Evolutionary conservation across 2,113 vertebrate genomes (phyloP).

Genomic region (Bubo blakistoni): DNA sequence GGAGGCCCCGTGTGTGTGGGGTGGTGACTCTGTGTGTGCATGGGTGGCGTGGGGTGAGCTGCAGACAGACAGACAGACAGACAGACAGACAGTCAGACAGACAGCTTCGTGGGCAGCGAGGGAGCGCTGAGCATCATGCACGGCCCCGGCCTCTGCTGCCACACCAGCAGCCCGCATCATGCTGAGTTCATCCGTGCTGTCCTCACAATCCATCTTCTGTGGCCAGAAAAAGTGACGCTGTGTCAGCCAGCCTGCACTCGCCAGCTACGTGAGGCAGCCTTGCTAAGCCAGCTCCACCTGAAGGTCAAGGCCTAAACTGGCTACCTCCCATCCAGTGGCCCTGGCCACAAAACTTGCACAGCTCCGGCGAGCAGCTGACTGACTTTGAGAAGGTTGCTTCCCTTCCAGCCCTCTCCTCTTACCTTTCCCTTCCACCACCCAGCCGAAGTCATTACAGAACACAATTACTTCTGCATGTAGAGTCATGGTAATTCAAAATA

Average conservation of each 20-base stretch:
- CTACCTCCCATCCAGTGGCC: accelerated
- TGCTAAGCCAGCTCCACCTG: not conserved
- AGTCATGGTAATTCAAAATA: constrained; percentile 13
- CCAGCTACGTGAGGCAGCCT: accelerated
- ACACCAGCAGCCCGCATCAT: accelerated
- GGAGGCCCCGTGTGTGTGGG: not conserved
- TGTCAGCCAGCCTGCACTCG: accelerated
- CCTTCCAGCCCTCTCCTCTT: not conserved
- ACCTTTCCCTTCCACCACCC: not conserved
- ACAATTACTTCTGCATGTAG: constrained; percentile 41
- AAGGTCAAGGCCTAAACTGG: no score
- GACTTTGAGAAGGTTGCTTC: not conserved
- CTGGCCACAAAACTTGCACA: not conserved
- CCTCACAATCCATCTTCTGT: accelerated
- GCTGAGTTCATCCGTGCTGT: no score
- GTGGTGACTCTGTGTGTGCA: no score
- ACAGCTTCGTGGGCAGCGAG: not conserved
- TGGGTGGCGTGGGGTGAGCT: no score
- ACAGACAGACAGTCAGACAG: no score
- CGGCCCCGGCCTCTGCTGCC: not conserved
- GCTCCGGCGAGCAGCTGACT: not conserved
- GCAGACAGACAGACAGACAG: no score
- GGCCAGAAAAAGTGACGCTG: not conserved
- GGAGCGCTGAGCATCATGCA: accelerated
- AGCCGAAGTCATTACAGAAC: not conserved